phyloP scores from a whole-genome alignment of 2,113 vertebrate genomes.

The Ia io region DNA sequence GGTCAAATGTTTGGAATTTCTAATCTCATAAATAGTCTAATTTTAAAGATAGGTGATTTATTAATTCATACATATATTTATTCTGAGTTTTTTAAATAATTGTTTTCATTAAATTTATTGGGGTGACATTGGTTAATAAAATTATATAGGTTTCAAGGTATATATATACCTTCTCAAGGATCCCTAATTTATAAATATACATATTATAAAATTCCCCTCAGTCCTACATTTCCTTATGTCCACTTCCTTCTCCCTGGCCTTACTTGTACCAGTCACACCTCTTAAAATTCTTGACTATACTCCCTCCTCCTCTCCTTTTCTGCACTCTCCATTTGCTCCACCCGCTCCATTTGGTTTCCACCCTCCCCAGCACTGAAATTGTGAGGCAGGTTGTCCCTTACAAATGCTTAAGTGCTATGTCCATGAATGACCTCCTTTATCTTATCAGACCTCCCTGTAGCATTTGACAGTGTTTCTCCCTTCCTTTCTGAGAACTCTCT shows the following conservation, averaged over 20 bases:
- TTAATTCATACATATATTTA: too few relatives aligned
- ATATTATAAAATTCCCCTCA: not conserved
- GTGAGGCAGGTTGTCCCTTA: not conserved
- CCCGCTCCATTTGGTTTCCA: not conserved
- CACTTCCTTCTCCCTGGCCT: not conserved
- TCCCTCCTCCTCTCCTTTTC: not conserved
- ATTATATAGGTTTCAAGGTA: too few relatives aligned
- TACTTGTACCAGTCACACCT: not conserved
- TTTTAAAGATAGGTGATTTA: too few relatives aligned
- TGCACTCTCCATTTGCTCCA: not conserved
- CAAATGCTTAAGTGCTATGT: not conserved
- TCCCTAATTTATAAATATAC: not conserved
- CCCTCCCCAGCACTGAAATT: not conserved
- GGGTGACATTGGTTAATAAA: too few relatives aligned
- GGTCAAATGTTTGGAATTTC: too few relatives aligned
- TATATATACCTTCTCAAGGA: not conserved
- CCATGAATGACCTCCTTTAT: not conserved
- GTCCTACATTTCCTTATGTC: not conserved
- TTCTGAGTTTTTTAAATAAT: too few relatives aligned
- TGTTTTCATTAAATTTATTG: too few relatives aligned
- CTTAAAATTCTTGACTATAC: not conserved
- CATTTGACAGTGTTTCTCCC: not conserved
- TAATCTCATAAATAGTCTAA: too few relatives aligned
- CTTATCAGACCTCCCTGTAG: not conserved
- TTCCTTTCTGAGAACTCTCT: not conserved